phyloP scores from a whole-genome alignment of 2,113 vertebrate species.

The Parus major region DNA sequence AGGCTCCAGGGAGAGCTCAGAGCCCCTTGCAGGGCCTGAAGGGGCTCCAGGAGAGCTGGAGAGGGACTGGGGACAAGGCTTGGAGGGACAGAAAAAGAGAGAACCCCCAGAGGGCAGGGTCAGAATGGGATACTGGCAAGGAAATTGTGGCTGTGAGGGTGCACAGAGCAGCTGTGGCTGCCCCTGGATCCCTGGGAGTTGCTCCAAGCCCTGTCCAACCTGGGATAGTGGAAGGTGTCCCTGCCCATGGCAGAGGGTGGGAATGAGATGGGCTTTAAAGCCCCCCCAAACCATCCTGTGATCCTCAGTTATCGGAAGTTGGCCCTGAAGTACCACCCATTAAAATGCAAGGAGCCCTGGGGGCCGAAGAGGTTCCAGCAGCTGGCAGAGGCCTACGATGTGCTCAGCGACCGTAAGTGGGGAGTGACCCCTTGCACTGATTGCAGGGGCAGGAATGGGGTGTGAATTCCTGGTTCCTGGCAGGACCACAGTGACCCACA shows the following conservation, averaged over 20 bases:
- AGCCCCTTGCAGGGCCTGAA: not conserved
- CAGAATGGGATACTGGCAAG: fast-evolving
- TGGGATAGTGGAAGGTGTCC: fast-evolving
- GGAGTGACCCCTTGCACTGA: not conserved
- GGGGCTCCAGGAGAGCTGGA: not conserved
- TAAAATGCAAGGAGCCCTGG: conserved; percentile 68
- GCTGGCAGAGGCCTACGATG: conserved; percentile 90
- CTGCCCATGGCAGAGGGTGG: not conserved
- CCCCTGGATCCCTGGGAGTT: not conserved
- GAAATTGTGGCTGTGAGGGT: fast-evolving
- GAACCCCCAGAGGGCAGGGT: not conserved
- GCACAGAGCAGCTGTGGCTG: not conserved
- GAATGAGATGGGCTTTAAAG: not conserved
- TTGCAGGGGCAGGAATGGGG: not conserved
- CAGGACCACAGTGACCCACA: not conserved
- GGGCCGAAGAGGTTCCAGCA: conserved; percentile 76
- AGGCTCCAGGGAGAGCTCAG: not conserved
- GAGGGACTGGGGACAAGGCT: not conserved
- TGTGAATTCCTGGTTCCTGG: fast-evolving
- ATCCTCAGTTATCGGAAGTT: conserved; percentile 81
- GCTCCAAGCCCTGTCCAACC: not conserved
- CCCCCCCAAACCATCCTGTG: fast-evolving
- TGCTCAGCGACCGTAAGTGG: conserved; percentile 91
- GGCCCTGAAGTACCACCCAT: conserved; percentile 85
- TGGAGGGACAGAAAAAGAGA: not conserved